Conservation (phyloP, 2,113 vertebrate species). For the Lophura nycthemera region DNA sequence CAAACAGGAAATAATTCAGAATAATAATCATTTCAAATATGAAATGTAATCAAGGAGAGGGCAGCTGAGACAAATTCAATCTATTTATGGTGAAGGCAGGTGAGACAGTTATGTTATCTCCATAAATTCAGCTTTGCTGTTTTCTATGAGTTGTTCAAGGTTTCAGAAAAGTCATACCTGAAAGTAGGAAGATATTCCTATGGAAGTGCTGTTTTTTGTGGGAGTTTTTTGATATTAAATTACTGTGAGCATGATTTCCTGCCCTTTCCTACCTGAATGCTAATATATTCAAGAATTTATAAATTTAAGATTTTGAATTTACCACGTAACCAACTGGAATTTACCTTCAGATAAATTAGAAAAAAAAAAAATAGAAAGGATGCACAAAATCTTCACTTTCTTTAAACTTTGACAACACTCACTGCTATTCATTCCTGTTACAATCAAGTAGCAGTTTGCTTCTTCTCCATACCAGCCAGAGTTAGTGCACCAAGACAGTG, state of each 20-base stretch:
- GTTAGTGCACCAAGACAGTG: neutral
- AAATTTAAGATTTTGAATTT: neutral
- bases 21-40: slow-evolving; percentile 38
- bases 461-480: neutral
- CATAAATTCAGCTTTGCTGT: slow-evolving; percentile 22
- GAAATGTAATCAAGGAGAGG: slow-evolving; percentile 30
- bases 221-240: fast-evolving
- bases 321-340: neutral
- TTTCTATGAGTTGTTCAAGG: neutral
- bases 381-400: neutral
- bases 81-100: slow-evolving; percentile 10
- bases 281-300: neutral
- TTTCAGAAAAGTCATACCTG: neutral
- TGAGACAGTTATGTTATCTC: slow-evolving; percentile 18
- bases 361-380: neutral
- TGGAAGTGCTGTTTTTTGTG: neutral
- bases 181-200: neutral
- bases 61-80: slow-evolving; percentile 10
- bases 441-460: neutral
- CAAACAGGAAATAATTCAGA: slow-evolving; percentile 36
- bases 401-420: neutral
- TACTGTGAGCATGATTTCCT: neutral
- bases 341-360: neutral
- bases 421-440: neutral
- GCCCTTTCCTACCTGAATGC: neutral